A percentile compares a stretch with the other conserved stretches of the same genome.
phyloP scores from a whole-genome alignment of 2,113 vertebrate genomes.

The Phylloscopus trochiloides region DNA sequence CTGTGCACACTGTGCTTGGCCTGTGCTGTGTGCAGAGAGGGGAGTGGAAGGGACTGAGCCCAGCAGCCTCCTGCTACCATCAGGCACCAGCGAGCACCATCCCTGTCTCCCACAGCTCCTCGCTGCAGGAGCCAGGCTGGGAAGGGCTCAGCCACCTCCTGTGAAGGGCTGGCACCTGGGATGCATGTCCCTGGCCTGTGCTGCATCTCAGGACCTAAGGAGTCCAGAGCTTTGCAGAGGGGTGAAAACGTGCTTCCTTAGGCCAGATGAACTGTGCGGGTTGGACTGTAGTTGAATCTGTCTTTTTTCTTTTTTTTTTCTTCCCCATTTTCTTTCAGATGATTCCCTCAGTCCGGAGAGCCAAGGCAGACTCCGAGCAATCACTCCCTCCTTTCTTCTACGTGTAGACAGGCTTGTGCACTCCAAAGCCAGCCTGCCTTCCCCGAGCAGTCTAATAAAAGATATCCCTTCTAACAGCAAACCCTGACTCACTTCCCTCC shows the following conservation, averaged over 20 bases:
- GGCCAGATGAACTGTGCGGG: not conserved
- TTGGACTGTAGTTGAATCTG: not conserved
- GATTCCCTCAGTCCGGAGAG: not conserved
- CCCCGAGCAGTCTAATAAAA: not conserved
- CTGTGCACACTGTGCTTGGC: not conserved
- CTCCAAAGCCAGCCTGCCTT: not conserved
- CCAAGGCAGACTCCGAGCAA: not conserved
- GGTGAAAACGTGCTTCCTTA: not conserved
- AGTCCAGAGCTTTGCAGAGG: not conserved
- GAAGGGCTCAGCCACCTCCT: not conserved
- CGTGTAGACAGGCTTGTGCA: accelerated
- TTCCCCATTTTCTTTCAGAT: accelerated
- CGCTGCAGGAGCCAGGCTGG: accelerated
- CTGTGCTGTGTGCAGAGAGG: not conserved
- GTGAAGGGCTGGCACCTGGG: not conserved
- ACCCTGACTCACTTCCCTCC: slow-evolving; percentile 55
- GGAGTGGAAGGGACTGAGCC: not conserved
- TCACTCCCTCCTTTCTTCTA: not conserved
- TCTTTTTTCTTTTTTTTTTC: not conserved
- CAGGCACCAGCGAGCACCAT: not conserved
- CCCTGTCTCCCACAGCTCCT: not conserved
- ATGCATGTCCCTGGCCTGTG: not conserved
- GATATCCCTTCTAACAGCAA: slow-evolving; percentile 38
- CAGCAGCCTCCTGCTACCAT: not conserved
- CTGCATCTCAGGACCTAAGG: not conserved